Evolutionary conservation across 1,140 invertebrate species (phyloP).

Genomic region (Anadara kagoshimensis): DNA sequence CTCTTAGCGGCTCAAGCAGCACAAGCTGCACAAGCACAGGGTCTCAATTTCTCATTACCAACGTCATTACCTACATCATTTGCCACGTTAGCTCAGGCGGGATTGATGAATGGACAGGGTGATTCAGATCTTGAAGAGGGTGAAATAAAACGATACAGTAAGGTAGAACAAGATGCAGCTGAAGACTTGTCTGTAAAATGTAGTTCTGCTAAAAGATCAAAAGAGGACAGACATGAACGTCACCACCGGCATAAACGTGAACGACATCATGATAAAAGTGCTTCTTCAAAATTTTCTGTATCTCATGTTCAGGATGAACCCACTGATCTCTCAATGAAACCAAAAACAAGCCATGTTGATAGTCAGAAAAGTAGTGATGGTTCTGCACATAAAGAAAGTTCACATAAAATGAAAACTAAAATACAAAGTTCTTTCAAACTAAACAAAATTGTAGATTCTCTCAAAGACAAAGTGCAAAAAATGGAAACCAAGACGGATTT

Average conservation of each 20-base stretch:
- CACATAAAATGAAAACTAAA: slow-evolving; percentile 55
- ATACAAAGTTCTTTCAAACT: slow-evolving; percentile 64
- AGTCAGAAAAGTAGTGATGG: slow-evolving; percentile 3
- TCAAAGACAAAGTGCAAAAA: slow-evolving; percentile 66
- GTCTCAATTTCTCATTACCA: slow-evolving; percentile 60
- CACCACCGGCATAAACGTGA: slow-evolving; percentile 22
- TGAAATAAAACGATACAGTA: slow-evolving; percentile 26
- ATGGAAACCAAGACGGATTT: slow-evolving; percentile 47
- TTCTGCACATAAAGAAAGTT: slow-evolving; percentile 19
- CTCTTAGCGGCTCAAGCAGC: slow-evolving; percentile 57
- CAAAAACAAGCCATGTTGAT: slow-evolving; percentile 34
- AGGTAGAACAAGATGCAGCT: slow-evolving; percentile 36
- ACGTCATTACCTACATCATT: slow-evolving; percentile 55
- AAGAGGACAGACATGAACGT: slow-evolving; percentile 10
- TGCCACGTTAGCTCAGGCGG: slow-evolving; percentile 50
- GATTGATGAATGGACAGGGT: slow-evolving; percentile 51
- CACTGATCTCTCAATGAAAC: slow-evolving; percentile 63
- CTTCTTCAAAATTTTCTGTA: background rate
- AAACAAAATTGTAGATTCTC: slow-evolving; percentile 61
- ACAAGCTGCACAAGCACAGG: slow-evolving; percentile 52
- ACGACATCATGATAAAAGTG: slow-evolving; percentile 33
- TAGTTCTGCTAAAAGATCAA: slow-evolving; percentile 2
- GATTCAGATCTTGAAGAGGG: slow-evolving; percentile 48
- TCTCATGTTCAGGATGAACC: slow-evolving; percentile 54
- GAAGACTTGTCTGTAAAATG: slow-evolving; percentile 41